A percentile compares a stretch with the other conserved stretches of the same genome.
These are phyloP conservation scores for Lymantria dispar DNA, from an alignment of 2,888 invertebrate genomes.

Conservation along the genomic window DNA sequence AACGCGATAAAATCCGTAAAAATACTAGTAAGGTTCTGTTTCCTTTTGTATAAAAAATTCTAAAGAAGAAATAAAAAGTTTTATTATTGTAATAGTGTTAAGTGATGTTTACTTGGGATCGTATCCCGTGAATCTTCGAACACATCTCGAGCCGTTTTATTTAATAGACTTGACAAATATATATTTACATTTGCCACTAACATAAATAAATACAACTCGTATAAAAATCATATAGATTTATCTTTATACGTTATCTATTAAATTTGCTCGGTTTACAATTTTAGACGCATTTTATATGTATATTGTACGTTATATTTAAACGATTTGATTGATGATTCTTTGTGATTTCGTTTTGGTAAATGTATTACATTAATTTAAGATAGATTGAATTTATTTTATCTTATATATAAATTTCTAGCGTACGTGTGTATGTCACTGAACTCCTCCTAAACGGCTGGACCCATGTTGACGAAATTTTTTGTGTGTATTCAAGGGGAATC, in stretches of 20 bases:
- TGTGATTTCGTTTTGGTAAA: background rate
- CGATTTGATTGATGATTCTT: background rate
- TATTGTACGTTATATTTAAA: background rate
- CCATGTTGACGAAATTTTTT: too few species aligned
- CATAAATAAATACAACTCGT: constrained; percentile 22
- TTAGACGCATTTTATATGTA: background rate
- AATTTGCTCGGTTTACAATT: constrained; percentile 13
- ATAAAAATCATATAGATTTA: constrained; percentile 13
- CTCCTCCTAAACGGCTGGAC: too few species aligned
- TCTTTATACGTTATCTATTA: constrained; percentile 20
- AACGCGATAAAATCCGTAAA: too few species aligned
- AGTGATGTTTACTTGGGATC: constrained; percentile 4
- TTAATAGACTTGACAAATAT: constrained; percentile 23
- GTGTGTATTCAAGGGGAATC: too few species aligned
- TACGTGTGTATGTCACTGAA: too few species aligned
- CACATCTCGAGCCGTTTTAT: constrained; percentile 17
- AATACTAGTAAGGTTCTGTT: too few species aligned
- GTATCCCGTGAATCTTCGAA: constrained; percentile 12
- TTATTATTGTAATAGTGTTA: constrained; percentile 7
- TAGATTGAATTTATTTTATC: too few species aligned
- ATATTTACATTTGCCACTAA: constrained; percentile 29
- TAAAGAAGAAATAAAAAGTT: background rate
- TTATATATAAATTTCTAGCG: too few species aligned
- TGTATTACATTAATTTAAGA: background rate
- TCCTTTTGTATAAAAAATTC: too few species aligned